Evolutionary conservation across 2,888 invertebrate genomes (phyloP).

Genomic region (Cephus rjabovi): DNA sequence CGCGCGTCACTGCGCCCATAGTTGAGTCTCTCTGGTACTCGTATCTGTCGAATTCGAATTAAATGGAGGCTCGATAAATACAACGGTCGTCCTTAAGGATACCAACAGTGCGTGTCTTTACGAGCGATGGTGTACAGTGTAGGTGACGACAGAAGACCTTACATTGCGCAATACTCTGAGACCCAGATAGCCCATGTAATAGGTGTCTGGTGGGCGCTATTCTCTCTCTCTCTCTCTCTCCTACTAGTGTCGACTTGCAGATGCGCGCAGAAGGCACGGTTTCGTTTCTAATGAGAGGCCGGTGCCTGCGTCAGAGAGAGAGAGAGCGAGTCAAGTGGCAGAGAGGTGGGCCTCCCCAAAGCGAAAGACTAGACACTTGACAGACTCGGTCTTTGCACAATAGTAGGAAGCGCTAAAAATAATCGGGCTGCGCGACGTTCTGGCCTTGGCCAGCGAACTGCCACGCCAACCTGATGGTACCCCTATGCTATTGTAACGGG

Average conservation of each 20-base stretch:
- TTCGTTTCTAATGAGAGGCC: background rate
- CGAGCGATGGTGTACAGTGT: background rate
- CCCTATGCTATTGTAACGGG: constrained; percentile 7
- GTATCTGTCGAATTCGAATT: background rate
- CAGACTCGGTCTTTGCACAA: constrained; percentile 52
- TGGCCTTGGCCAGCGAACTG: constrained; percentile 50
- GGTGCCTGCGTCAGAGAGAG: background rate
- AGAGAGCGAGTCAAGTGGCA: constrained; percentile 5
- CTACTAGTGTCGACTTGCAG: background rate
- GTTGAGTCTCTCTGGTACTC: background rate
- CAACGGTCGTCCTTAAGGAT: background rate
- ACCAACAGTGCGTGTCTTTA: background rate
- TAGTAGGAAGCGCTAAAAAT: constrained; percentile 55
- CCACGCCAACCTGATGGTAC: constrained; percentile 42
- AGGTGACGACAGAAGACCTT: background rate
- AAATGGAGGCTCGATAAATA: background rate
- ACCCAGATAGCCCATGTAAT: background rate
- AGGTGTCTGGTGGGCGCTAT: background rate
- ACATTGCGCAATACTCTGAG: background rate
- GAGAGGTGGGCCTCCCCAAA: constrained; percentile 31
- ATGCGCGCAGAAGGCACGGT: background rate
- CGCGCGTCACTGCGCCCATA: background rate
- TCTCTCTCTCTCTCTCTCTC: background rate
- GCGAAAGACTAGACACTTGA: constrained; percentile 49
- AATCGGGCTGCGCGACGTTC: constrained; percentile 42